Base-by-base conservation (phyloP, 2,797 vertebrate species). In the Pelochelys cantorii region DNA sequence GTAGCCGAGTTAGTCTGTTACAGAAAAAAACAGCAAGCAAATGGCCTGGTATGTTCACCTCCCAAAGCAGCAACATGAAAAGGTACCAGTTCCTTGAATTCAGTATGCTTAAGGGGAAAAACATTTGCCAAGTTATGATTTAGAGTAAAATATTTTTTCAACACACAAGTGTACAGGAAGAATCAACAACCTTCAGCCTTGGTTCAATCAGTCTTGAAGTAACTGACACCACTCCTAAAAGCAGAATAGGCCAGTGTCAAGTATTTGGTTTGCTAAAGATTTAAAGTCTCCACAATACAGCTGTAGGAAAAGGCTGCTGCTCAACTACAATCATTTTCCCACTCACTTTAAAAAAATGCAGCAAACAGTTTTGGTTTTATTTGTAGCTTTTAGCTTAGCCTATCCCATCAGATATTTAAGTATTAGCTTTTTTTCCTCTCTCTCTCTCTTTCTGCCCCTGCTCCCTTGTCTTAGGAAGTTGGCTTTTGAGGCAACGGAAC, bases 401-500 rank as follows among this genome's bases (percentile, higher is more conserved):
- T 5, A 79, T 23, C 1, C 17, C 59, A 5, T 27, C 11, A 42
- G 7, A 53, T 86, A 85, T 65, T 80, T 54, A 74, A 22, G 3
- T 53, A 8, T 71, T 54, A 27, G 3, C 15, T 5, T 34, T 0
- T 37, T 60, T 60, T 15, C 15, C 60, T 2, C 4, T 62, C 27
- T 48, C 42, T 48, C 42, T 48, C 42, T 48, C 42, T 48, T 2
- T 48, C 60, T 62, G 29, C 62, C 7, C 31, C 31, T 65, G 62
- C 31, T 5, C 9, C 55, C 79, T 89, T 9, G 65, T 83, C 59
- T 65, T 12, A 42, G 80, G 9, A 80, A 62, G 7, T 3, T 71
- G 1, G 7, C 48, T 15, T 3, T 57, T 84, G 11, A 54, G 22
- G 37, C 0, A 0, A 60, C 1, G 57, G 25, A 83, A 29, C 8